Percentiles rank a stretch among this genome's conserved stretches.
phyloP scores from a whole-genome alignment of 2,797 vertebrate species.

The Eurystomus glaucurus region DNA sequence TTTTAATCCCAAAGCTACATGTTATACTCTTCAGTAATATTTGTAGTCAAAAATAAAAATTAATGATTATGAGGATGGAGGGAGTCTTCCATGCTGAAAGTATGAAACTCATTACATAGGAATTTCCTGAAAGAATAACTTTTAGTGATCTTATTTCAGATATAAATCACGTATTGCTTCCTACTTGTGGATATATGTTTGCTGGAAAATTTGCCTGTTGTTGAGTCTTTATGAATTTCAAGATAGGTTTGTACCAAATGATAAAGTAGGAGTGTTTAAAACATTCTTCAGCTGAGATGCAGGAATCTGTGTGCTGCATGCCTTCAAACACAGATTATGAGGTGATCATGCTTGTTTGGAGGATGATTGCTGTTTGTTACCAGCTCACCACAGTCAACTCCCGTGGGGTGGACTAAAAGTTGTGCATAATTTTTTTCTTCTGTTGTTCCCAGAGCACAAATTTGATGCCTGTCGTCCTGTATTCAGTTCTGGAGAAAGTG shows the following conservation, averaged over 20 bases:
- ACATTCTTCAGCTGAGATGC: not conserved
- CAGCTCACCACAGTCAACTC: not conserved
- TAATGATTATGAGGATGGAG: fast-evolving
- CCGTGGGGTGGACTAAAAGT: not conserved
- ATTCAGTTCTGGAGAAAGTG: not conserved
- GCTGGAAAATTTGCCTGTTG: not conserved
- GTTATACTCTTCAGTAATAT: not conserved
- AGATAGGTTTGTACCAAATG: not conserved
- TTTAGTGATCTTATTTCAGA: not conserved
- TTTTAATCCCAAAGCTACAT: not conserved
- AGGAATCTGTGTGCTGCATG: not conserved
- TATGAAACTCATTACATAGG: not conserved
- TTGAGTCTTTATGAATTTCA: not conserved
- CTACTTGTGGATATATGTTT: not conserved
- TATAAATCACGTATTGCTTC: not conserved
- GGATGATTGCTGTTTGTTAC: not conserved
- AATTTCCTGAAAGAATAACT: not conserved
- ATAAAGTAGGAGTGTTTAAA: not conserved
- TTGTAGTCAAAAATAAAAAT: not conserved
- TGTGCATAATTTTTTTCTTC: not conserved
- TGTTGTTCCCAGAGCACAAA: not conserved
- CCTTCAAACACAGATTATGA: not conserved
- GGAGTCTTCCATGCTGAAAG: not conserved
- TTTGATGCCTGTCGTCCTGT: not conserved
- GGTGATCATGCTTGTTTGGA: not conserved